Percentiles rank a stretch among this genome's conserved stretches.
Conservation (phyloP, 2,888 invertebrate species). For the Koerneria pararmatus region DNA sequence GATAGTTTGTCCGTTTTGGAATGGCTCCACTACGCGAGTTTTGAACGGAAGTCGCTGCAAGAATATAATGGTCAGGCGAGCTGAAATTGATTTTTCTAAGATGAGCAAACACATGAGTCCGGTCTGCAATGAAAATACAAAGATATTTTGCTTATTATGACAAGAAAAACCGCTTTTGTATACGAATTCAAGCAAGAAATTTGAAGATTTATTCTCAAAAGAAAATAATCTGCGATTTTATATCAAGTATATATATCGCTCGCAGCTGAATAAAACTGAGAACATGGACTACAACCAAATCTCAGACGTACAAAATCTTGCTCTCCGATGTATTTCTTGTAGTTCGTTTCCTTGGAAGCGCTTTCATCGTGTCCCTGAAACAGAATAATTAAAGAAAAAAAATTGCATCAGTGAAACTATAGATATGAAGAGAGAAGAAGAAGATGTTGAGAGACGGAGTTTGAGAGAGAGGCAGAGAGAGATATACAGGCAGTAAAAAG, state of each 20-base stretch:
- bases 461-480: conserved; percentile 10
- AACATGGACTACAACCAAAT: background rate
- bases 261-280: too few relatives aligned
- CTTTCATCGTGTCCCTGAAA: background rate
- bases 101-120: background rate
- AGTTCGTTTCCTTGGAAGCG: conserved; percentile 42
- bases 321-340: conserved; percentile 55
- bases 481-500: conserved; percentile 6
- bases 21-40: conserved; percentile 54
- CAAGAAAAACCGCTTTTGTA: too few relatives aligned
- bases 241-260: background rate
- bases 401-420: too few relatives aligned
- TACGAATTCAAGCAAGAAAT: too few relatives aligned
- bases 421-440: background rate
- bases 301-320: conserved; percentile 40
- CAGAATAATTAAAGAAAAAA: too few relatives aligned
- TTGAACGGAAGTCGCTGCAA: conserved; percentile 57
- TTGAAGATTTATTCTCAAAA: too few relatives aligned
- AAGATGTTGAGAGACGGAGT: conserved; percentile 3
- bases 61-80: background rate
- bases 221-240: background rate
- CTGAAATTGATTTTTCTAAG: too few relatives aligned
- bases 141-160: too few relatives aligned
- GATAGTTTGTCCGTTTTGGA: conserved; percentile 57
- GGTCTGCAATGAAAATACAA: background rate